Percentiles rank a stretch among this genome's conserved stretches.
Evolutionary conservation across 2,113 vertebrate species (phyloP).

Genomic region (Micromys minutus): DNA sequence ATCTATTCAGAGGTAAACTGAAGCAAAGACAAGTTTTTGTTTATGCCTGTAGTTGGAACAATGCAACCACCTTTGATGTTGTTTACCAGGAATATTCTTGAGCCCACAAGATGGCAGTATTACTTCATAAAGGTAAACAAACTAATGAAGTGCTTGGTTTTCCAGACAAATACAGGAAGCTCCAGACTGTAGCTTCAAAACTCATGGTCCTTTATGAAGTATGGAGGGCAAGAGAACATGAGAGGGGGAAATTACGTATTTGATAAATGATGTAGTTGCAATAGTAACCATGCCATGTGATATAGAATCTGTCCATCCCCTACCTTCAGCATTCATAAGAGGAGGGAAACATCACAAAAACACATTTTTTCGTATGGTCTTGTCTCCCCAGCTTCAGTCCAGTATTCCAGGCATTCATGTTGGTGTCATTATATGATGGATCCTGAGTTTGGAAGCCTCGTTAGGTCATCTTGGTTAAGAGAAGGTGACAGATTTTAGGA

Average conservation of each 20-base stretch:
- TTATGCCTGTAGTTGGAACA: slow-evolving; percentile 75
- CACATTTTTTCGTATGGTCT: background rate
- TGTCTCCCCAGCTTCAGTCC: background rate
- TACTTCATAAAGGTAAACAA: slow-evolving; percentile 71
- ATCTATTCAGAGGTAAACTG: slow-evolving; percentile 36
- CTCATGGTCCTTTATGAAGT: slow-evolving; percentile 42
- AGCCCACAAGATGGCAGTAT: slow-evolving; percentile 81
- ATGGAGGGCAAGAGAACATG: slow-evolving; percentile 41
- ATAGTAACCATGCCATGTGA: background rate
- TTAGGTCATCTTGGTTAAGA: slow-evolving; percentile 26
- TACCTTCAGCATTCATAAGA: background rate
- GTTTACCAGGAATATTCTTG: slow-evolving; percentile 68
- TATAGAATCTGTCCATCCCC: background rate
- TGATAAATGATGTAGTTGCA: background rate
- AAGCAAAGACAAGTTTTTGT: slow-evolving; percentile 22
- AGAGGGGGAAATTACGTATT: slow-evolving; percentile 35
- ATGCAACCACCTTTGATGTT: slow-evolving; percentile 67
- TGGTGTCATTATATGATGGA: background rate
- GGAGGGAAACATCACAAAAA: slow-evolving; percentile 26
- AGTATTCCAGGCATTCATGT: background rate
- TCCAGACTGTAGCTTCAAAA: slow-evolving; percentile 51
- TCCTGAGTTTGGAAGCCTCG: background rate
- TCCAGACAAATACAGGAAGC: slow-evolving; percentile 28
- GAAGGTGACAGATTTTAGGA: background rate
- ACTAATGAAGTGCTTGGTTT: slow-evolving; percentile 22